Evolutionary conservation across 2,113 vertebrate species (phyloP).

Genomic region (Brienomyrus brachyistius): DNA sequence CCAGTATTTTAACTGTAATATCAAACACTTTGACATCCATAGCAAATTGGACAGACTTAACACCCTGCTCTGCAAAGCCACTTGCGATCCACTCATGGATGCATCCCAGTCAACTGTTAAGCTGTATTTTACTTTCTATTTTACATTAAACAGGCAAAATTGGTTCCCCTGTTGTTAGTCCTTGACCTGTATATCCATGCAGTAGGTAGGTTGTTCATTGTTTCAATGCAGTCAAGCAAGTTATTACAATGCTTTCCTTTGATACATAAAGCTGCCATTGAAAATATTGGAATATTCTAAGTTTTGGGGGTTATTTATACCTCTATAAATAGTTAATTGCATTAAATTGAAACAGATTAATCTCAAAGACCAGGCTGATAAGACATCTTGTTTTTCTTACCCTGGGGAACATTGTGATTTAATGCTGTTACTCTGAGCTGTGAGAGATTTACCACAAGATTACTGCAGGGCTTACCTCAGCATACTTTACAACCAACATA

Average conservation of each 20-base stretch:
- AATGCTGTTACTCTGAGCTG: constrained; percentile 47
- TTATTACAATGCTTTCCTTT: neutral
- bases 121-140: neutral
- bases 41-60: neutral
- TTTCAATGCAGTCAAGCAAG: neutral
- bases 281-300: too few relatives aligned
- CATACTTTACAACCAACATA: constrained; percentile 43
- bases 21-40: neutral
- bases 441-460: constrained; percentile 42
- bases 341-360: constrained; percentile 11
- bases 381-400: constrained; percentile 33
- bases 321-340: constrained; percentile 5
- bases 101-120: neutral
- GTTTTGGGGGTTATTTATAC: neutral
- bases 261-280: too few relatives aligned
- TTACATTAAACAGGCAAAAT: neutral
- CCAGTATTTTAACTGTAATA: neutral
- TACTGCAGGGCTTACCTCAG: constrained; percentile 36
- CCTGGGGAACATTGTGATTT: constrained; percentile 34
- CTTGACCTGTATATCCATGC: neutral
- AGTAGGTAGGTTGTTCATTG: neutral
- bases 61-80: neutral
- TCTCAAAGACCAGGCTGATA: constrained; percentile 22
- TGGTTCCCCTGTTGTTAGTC: neutral
- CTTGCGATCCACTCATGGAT: neutral